Conservation (phyloP, 2,888 invertebrate genomes). For the Mesodorylaimus sp. region DNA sequence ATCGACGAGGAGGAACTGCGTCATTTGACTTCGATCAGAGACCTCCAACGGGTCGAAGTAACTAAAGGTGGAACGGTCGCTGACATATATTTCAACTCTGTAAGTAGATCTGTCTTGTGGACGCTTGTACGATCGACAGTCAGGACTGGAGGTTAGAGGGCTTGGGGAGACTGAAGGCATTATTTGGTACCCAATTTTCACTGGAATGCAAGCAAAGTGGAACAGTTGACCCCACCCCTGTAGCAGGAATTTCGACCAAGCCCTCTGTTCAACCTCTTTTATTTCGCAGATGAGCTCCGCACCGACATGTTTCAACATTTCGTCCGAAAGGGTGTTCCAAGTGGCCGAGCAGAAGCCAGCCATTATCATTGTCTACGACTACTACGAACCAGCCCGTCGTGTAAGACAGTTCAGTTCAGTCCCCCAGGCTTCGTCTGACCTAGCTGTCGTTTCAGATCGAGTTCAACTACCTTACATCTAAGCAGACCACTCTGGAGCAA, state of each 20-base stretch:
- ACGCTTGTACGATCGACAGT: too few species aligned
- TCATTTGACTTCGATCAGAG: slow-evolving; percentile 19
- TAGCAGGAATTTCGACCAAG: too few species aligned
- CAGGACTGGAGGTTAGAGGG: too few species aligned
- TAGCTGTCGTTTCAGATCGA: slow-evolving; percentile 5
- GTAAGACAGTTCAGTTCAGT: neutral
- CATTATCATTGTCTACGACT: slow-evolving; percentile 64
- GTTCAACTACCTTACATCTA: slow-evolving; percentile 1
- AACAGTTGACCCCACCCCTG: too few species aligned
- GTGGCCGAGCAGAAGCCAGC: slow-evolving; percentile 69
- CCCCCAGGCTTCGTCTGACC: too few species aligned
- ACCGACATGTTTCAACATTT: slow-evolving; percentile 55
- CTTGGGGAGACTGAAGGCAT: too few species aligned
- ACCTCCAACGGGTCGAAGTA: slow-evolving; percentile 30
- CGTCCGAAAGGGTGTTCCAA: slow-evolving; percentile 59
- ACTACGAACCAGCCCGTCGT: slow-evolving; percentile 51
- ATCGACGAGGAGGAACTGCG: slow-evolving; percentile 24
- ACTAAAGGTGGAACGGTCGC: slow-evolving; percentile 32
- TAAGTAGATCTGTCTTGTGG: slow-evolving; percentile 18
- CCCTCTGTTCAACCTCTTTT: too few species aligned
- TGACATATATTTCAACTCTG: slow-evolving; percentile 35
- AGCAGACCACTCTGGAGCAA: neutral
- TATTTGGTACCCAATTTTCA: too few species aligned
- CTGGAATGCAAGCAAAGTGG: too few species aligned
- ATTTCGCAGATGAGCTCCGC: slow-evolving; percentile 19